Base-by-base conservation (phyloP, 2,797 vertebrate genomes). In the Lutjanus campechanus region DNA sequence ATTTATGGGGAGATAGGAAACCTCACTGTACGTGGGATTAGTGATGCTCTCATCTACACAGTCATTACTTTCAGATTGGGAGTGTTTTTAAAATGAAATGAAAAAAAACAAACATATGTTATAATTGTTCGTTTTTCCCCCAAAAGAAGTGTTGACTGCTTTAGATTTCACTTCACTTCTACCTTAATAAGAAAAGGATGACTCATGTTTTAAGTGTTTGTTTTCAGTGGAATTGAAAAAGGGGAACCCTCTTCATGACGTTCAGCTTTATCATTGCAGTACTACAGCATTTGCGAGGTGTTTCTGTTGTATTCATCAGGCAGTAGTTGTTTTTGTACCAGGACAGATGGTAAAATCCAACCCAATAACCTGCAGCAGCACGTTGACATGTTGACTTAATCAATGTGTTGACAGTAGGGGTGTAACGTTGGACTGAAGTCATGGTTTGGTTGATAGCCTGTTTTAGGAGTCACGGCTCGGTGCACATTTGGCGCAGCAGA, bases 1-100 rank as follows among this genome's bases (percentile, higher is more conserved):
- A 73, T 46, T n/a, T 16, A 6, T 59, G 53, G 53, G 56, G 43
- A 2, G 64, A 65, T 29, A 29, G 40, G 40, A 79, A 20, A 15
- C 7, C n/a, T 15, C 51, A 8, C 11, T 36, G 12, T 60, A 1
- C 25, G 11, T n/a, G 44, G 44, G 44, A 40, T 62, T 44, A 60
- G 54, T 36, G 29, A 3, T 3, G 19, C 8, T 69, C 1, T 25
- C 7, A 63, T 53, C 46, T 19, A 25, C 49, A 59, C 7, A 11
- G 22, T 74, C 65, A 20, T 56, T 44, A 3, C 8, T 44, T 51
- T 59, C 12, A 63, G 6, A 74, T 6, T 12, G 16, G 8, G 25
- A 3, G 29, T 40, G 29, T 15, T 1, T 13, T 46, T 13, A 46
- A 46, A 46, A 46, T 10, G 9, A 11, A 44, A 11, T 44, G 43